Evolutionary conservation across 2,797 vertebrate species (phyloP).

Genomic region (Ciconia nigra): DNA sequence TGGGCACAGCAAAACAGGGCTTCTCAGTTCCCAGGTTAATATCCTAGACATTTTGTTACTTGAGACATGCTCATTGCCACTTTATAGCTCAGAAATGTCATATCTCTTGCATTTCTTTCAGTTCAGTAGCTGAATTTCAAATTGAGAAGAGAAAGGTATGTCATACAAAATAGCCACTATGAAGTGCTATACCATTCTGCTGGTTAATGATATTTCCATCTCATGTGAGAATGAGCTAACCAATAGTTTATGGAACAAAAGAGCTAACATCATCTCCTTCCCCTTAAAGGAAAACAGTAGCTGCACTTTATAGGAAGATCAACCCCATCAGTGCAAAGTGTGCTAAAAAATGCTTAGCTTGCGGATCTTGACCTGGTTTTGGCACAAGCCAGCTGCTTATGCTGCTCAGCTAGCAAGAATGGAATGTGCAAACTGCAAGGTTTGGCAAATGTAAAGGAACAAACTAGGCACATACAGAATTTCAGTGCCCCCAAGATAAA

Average conservation of each 20-base stretch:
- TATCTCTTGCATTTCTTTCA: not conserved
- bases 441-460: not conserved
- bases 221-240: not conserved
- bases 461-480: rapidly evolving
- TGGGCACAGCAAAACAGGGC: not conserved
- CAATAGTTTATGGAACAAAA: not conserved
- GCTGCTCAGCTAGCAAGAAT: not conserved
- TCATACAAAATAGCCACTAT: not conserved
- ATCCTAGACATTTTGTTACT: not conserved
- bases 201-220: not conserved
- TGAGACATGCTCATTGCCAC: not conserved
- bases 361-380: not conserved
- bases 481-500: not conserved
- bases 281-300: not conserved
- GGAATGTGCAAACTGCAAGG: not conserved
- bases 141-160: not conserved
- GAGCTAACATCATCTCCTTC: not conserved
- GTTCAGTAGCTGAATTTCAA: not conserved
- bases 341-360: not conserved
- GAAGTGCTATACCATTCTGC: not conserved
- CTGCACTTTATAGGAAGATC: not conserved
- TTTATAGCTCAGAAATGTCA: not conserved
- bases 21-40: not conserved
- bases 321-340: not conserved
- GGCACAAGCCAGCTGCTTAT: not conserved